Conservation (phyloP, 2,797 vertebrate genomes). For the Sphenopsis melanotis region DNA sequence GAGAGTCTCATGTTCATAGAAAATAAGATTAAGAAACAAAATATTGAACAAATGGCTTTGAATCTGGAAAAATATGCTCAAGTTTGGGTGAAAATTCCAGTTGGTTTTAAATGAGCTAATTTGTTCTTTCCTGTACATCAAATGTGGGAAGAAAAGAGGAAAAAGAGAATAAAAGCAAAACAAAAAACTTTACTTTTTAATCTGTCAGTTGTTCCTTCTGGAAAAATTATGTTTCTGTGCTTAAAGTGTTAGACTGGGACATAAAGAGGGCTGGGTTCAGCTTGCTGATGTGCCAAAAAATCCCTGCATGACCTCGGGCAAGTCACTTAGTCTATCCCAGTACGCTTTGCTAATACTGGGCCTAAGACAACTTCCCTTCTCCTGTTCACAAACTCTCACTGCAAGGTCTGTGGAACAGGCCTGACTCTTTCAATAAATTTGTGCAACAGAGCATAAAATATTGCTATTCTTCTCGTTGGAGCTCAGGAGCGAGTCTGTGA, state of each 20-base stretch:
- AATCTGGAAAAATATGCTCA: slow-evolving; percentile 56
- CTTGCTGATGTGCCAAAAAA: slow-evolving; percentile 16
- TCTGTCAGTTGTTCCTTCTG: slow-evolving; percentile 18
- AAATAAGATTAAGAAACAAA: slow-evolving; percentile 64
- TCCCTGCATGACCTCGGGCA: neutral
- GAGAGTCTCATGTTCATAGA: slow-evolving; percentile 46
- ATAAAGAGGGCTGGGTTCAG: neutral
- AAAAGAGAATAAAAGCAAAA: slow-evolving; percentile 31
- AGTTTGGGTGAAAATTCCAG: slow-evolving; percentile 58
- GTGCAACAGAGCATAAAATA: neutral
- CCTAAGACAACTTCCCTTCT: neutral
- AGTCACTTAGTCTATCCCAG: neutral
- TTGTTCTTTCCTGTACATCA: slow-evolving; percentile 62
- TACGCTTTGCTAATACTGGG: neutral
- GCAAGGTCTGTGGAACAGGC: neutral
- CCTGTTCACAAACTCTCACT: neutral
- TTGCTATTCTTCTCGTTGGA: neutral
- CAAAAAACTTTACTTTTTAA: slow-evolving; percentile 4
- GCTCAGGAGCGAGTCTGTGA: neutral
- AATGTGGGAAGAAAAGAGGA: slow-evolving; percentile 32
- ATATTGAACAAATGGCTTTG: slow-evolving; percentile 57
- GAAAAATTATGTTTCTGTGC: slow-evolving; percentile 10
- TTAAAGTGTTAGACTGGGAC: neutral
- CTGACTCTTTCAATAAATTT: neutral
- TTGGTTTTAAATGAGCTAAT: slow-evolving; percentile 61